These are phyloP conservation scores for Procambarus clarkii DNA, from an alignment of 1,140 invertebrate genomes.

Conservation along the genomic window DNA sequence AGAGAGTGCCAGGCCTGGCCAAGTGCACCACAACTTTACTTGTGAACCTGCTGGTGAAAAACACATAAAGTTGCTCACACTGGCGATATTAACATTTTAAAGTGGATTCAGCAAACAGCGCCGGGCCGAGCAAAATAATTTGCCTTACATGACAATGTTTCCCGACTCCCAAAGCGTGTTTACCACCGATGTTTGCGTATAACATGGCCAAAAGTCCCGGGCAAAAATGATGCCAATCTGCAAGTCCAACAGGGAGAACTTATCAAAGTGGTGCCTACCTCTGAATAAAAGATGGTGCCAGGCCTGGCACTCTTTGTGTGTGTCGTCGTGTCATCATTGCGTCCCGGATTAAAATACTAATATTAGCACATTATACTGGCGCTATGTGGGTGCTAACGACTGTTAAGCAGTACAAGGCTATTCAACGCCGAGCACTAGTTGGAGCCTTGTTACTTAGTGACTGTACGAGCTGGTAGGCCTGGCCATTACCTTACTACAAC, in stretches of 20 bases:
- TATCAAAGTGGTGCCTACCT: neutral
- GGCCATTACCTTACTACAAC: too few species aligned
- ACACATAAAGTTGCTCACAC: neutral
- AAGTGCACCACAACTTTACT: neutral
- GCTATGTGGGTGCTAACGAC: too few species aligned
- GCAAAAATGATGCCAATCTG: neutral
- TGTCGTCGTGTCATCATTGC: neutral
- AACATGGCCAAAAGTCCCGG: neutral
- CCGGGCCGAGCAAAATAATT: neutral
- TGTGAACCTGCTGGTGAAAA: neutral
- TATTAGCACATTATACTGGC: too few species aligned
- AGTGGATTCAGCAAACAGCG: neutral
- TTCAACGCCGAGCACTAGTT: too few species aligned
- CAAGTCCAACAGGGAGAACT: neutral
- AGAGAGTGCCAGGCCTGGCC: neutral
- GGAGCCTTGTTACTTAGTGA: too few species aligned
- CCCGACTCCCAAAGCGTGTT: neutral
- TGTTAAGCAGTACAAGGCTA: too few species aligned
- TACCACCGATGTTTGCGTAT: neutral
- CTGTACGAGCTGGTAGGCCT: too few species aligned
- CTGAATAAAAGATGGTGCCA: neutral
- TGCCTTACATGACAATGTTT: neutral
- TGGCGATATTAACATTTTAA: neutral
- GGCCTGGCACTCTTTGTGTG: neutral
- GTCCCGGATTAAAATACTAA: neutral